Base-by-base conservation (phyloP, 2,888 invertebrate species). In the Euspilapteryx auroguttella region DNA sequence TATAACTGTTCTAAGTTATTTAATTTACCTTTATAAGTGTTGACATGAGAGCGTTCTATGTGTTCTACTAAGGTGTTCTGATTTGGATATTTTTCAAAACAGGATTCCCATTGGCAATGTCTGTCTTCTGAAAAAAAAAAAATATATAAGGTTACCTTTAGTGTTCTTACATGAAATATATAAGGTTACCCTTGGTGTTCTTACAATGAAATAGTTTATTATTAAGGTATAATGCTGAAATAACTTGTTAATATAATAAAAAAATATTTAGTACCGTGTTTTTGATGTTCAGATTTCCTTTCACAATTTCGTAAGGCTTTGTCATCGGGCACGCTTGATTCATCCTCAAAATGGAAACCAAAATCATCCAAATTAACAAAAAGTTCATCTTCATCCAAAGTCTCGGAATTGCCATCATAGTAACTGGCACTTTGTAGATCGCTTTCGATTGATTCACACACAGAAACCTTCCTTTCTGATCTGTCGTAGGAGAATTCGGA, bases 11-110 rank as follows among this genome's bases (percentile, higher is more conserved):
- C 21, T 20, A 14, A 24, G 8, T 31, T 27, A 14, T 11, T 20
- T n/a, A n/a, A n/a, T 14, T 41, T 51, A 80, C 81, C 82, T 79
- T 82, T 86, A 56, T 80, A 89, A 44, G 86, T 80, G 52, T 95
- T 94, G 21, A 97, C 91, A 55, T 97, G 96, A 24, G 82, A 79
- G 45, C 87, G 86, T 47, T 91, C 91, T 28, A 92, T 92, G 44
- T 92, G 92, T 31, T 83, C 82, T 2, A 92, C 91, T 34, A 96
- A 75, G 5, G 85, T 81, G 29, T 79, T 85, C 53, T 94, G 94
- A 38, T 85, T 85, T 3, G 85, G 79, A 61, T 91, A 94, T 40
- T 82, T 80, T 44, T 84, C 81, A 41, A 85, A 86, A 54, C 96
- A 96, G 33, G 86, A 85, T 34, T 87, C 84, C 96, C 96, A 96